A percentile compares a stretch with the other conserved stretches of the same genome.
These are phyloP conservation scores for Rhinophrynus dorsalis DNA, from an alignment of 2,797 vertebrate genomes.

Conservation along the genomic window DNA sequence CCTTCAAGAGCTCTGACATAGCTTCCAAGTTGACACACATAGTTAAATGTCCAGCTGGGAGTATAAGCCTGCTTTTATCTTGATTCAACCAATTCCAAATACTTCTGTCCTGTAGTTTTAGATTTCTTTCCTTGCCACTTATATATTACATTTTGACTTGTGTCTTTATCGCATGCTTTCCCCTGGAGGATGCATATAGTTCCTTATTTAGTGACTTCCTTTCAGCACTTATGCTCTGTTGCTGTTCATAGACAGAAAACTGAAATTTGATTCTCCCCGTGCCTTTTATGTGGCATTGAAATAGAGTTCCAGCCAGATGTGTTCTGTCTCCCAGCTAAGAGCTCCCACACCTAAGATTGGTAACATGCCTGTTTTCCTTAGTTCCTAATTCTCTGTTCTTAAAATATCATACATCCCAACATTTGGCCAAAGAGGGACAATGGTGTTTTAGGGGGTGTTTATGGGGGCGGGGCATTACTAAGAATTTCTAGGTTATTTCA, in stretches of 20 bases:
- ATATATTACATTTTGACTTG: not conserved
- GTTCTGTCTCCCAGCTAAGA: conserved; percentile 5
- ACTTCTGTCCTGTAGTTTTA: not conserved
- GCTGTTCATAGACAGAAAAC: conserved; percentile 10
- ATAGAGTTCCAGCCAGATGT: conserved; percentile 29
- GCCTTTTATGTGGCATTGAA: not conserved
- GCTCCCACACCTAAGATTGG: not conserved
- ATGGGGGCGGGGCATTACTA: too few relatives aligned
- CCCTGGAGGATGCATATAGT: not conserved
- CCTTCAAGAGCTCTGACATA: not conserved
- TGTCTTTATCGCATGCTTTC: conserved; percentile 5
- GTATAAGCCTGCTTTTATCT: not conserved
- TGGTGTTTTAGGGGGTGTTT: too few relatives aligned
- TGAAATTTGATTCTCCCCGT: conserved; percentile 12
- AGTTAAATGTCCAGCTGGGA: conserved; percentile 1
- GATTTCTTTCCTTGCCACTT: not conserved
- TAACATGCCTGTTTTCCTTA: not conserved
- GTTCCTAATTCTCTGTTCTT: not conserved
- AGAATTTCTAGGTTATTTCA: too few relatives aligned
- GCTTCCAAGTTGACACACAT: conserved; percentile 16
- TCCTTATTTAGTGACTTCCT: not conserved
- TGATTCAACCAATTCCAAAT: not conserved
- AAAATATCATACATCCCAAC: too few relatives aligned
- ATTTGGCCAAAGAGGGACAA: too few relatives aligned
- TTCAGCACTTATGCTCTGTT: conserved; percentile 5